These are phyloP conservation scores for Mus pahari DNA, from an alignment of 2,113 vertebrate species.

Conservation along the genomic window DNA sequence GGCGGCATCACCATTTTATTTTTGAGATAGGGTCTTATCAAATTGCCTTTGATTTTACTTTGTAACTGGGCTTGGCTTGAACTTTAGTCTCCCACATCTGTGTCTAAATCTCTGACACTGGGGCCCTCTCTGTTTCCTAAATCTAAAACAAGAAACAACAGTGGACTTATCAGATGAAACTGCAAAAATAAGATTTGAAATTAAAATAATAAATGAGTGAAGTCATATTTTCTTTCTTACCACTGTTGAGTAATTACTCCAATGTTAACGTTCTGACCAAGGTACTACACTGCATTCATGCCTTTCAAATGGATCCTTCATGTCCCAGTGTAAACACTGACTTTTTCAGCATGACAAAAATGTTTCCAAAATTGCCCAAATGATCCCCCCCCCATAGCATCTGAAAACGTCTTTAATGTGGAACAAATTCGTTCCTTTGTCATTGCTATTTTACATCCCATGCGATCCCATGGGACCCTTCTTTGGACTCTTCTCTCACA, in stretches of 20 bases:
- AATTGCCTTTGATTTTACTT: neutral
- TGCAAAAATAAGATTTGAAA: conserved; percentile 29
- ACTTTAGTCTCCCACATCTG: neutral
- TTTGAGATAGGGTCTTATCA: neutral
- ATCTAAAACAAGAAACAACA: neutral
- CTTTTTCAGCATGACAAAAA: conserved; percentile 37
- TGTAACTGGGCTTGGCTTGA: neutral
- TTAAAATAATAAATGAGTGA: neutral
- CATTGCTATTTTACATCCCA: conserved; percentile 63
- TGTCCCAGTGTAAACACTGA: neutral
- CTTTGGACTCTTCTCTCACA: neutral
- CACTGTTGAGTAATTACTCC: neutral
- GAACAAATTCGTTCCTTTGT: conserved; percentile 73
- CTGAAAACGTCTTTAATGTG: conserved; percentile 59
- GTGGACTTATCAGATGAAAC: conserved; percentile 7
- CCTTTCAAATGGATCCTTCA: neutral
- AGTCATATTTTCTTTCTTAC: neutral
- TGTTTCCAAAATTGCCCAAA: conserved; percentile 54
- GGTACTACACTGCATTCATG: neutral
- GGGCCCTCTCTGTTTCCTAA: neutral
- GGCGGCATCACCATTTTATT: neutral
- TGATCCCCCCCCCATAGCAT: conserved; percentile 56
- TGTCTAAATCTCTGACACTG: neutral
- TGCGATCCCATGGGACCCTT: conserved; percentile 43
- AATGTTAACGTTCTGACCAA: neutral